These are phyloP conservation scores for Emydocephalus ijimae DNA, from an alignment of 2,113 vertebrate species.

Conservation along the genomic window DNA sequence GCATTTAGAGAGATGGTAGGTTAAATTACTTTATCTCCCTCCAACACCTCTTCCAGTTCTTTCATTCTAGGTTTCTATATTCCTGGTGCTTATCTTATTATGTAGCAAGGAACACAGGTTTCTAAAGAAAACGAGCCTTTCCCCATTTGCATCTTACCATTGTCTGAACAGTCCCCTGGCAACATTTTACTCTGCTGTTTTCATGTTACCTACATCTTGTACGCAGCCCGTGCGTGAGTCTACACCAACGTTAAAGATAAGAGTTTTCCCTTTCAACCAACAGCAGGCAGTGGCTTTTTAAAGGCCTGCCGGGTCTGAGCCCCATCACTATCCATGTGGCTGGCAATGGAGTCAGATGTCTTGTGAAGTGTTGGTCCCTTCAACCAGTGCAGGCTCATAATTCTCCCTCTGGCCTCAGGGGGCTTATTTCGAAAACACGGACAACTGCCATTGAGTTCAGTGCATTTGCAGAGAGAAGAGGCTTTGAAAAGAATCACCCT, in stretches of 20 bases:
- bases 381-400: background rate
- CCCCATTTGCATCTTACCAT: background rate
- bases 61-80: background rate
- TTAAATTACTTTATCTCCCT: background rate
- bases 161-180: background rate
- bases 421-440: background rate
- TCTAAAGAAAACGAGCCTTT: background rate
- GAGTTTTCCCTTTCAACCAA: background rate
- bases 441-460: background rate
- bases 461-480: background rate
- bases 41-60: background rate
- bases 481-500: background rate
- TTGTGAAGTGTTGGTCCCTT: background rate
- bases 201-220: background rate
- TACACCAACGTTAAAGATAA: background rate
- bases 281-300: background rate
- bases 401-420: background rate
- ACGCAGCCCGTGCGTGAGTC: accelerated
- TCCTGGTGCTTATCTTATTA: background rate
- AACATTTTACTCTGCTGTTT: background rate
- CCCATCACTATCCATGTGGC: background rate
- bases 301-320: background rate
- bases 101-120: background rate
- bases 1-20: background rate
- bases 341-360: background rate